phyloP scores from a whole-genome alignment of 2,797 vertebrate genomes.

The Pogonophryne albipinna region DNA sequence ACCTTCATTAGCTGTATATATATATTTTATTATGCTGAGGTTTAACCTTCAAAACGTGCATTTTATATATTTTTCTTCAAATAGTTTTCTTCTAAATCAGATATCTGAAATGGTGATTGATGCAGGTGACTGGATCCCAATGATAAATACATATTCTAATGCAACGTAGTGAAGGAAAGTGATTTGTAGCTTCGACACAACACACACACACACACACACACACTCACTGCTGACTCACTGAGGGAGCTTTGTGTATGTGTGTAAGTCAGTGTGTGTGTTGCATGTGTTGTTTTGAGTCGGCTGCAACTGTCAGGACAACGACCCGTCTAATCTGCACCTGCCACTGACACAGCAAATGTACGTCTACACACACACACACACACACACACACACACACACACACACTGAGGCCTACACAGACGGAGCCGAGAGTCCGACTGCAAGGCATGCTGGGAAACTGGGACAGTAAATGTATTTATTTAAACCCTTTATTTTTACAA shows the following conservation, averaged over 20 bases:
- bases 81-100: too few species aligned
- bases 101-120: too few species aligned
- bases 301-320: slow-evolving; percentile 73
- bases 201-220: background rate
- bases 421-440: slow-evolving; percentile 42
- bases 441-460: slow-evolving; percentile 45
- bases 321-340: slow-evolving; percentile 82
- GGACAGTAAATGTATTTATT: too few species aligned
- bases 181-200: slow-evolving; percentile 1
- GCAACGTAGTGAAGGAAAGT: background rate
- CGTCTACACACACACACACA: slow-evolving; percentile 39
- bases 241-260: slow-evolving; percentile 22
- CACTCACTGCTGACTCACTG: slow-evolving; percentile 49
- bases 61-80: too few species aligned
- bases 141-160: too few species aligned
- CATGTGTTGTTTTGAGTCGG: slow-evolving; percentile 75
- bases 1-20: too few species aligned
- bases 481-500: too few species aligned
- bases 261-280: slow-evolving; percentile 7
- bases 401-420: slow-evolving; percentile 28
- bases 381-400: slow-evolving; percentile 33
- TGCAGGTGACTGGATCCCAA: too few species aligned
- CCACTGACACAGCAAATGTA: slow-evolving; percentile 82
- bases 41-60: too few species aligned
- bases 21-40: too few species aligned